Base-by-base conservation (phyloP, 2,888 invertebrate species). In the Ormyrus rosae region DNA sequence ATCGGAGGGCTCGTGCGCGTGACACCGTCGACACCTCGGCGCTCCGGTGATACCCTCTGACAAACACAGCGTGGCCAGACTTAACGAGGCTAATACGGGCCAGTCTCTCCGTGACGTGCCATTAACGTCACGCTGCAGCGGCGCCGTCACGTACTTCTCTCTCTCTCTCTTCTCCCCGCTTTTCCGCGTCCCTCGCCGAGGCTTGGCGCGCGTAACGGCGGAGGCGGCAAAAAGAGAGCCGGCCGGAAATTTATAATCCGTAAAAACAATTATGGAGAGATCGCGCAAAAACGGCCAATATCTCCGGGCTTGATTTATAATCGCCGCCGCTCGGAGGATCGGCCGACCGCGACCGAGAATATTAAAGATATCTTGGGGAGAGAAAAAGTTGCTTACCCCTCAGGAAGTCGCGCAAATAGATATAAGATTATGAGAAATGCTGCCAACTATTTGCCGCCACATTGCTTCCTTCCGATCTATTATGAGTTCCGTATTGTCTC, bases 241-340 rank as follows among this genome's bases (percentile, higher is more conserved):
- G 46, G 50, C 11, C 81, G 78, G 85, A 88, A 89, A 89, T 89
- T 89, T 89, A 89, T 89, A 89, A 89, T 89, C 89, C 88, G 87
- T 89, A 89, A 89, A 89, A 89, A 89, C 89, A 89, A 89, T 89
- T 89, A 89, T 86, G 85, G 84, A 82, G 80, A 11, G 5, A 10
- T 19, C 53, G 46, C 6, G 64, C 34, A 74, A 89, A 89, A 89
- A 86, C 87, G 88, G 85, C 88, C 88, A 89, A 89, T 89, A 89
- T 89, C 89, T 86, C 84, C 81, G 83, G 84, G 65, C 86, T 87
- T 89, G 89, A 89, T 89, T 89, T 89, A 89, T 89, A 87, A 69
- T 82, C 77, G 85, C 83, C 83, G 84, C 85, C 84, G 83, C 34
- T 3, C 34, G n/a, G 34, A 34, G 63, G 55, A 71, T 77, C 81